Evolutionary conservation across 2,113 vertebrate species (phyloP), one percentile per base, ranked within the genome.

Genomic region (Melanostigma gelatinosum): DNA sequence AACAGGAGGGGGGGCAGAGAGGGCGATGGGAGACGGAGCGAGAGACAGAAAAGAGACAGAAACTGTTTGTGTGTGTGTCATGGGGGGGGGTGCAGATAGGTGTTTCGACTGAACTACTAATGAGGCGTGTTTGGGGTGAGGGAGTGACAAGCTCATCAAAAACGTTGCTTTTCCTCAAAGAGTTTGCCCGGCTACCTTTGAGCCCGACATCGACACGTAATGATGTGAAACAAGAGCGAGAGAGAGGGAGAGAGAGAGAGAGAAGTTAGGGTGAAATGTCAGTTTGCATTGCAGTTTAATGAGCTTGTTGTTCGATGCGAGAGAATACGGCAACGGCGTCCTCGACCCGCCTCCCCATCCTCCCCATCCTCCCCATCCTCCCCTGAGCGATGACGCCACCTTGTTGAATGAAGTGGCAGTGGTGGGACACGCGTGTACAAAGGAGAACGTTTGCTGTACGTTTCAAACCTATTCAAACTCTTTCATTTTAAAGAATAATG

Each of bases 101-200:
- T 94, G 88, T 91, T 93, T 93, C 40, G 75, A 90, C 91, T 91
- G 93, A 94, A 94, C 91, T 94, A 91, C 93, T 95, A 95, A 95
- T 95, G 94, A 95, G 93, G 90, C 93, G 86, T 94, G 94, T 95
- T 94, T 93, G 85, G 91, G 94, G 94, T 93, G 93, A 95, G 83
- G 85, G 89, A 92, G 91, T 92, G 94, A 93, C 92, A 90, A 88
- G 88, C 94, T 92, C 93, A 92, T 94, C 94, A 94, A 94, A 55
- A 94, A 89, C 66, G 69, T 85, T 34, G 82, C 48, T 79, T 80
- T 71, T 83, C 87, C 89, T 93, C 91, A 87, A 87, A 94, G 86
- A 88, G 75, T 89, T 80, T 87, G 82, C 88, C 89, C 75, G 11
- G 73, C 72, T 93, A 93, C 92, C 93, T 94, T 93, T 88, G 93